Base-by-base conservation (phyloP, 2,888 invertebrate species). In the Prenolepis imparis region DNA sequence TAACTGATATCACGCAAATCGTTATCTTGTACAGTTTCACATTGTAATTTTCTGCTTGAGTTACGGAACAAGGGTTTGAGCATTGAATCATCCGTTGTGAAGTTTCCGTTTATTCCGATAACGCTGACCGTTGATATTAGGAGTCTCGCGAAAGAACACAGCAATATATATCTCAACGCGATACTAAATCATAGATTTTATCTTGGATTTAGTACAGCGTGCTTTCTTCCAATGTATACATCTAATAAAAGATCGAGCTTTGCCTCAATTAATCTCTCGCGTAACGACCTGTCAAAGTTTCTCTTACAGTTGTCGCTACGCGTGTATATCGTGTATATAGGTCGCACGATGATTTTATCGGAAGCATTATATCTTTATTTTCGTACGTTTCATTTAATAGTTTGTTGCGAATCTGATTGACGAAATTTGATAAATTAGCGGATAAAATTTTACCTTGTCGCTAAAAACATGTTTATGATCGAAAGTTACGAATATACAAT, bases 101-200 rank as follows among this genome's bases (percentile, higher is more conserved):
- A 78, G 67, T 72, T 78, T 48, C 18, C 72, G 21, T 72, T 78
- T 59, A 72, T 72, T 59, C 6, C 72, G 41, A 36, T 78, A 78
- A 61, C 44, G 24, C 21, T 68, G 55, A 68, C 59, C 55, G 18
- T 70, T 70, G 32, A 44, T 80, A 72, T 68, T 68, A 68, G 68
- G n/a, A 68, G 48, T 80, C 32, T 80, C 32, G 36, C 9, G 59
- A 80, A 36, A 59, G 12, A 11, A 41, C 39, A 41, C 39, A 9
- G 32, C n/a, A 72, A 61, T 78, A 59, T 36, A 57, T 24, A 48
- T 48, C 48, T 48, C n/a, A 48, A n/a, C 12, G 18, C 2, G 12
- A 59, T 6, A 18, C 59, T 70, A 78, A 80, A 80, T 72, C 59
- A 80, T 36, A 59, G 59, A 80, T 80, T 52, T 52, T 80, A 80